These are phyloP conservation scores for Lysandra bellargus DNA, from an alignment of 2,888 invertebrate genomes.

Conservation along the genomic window DNA sequence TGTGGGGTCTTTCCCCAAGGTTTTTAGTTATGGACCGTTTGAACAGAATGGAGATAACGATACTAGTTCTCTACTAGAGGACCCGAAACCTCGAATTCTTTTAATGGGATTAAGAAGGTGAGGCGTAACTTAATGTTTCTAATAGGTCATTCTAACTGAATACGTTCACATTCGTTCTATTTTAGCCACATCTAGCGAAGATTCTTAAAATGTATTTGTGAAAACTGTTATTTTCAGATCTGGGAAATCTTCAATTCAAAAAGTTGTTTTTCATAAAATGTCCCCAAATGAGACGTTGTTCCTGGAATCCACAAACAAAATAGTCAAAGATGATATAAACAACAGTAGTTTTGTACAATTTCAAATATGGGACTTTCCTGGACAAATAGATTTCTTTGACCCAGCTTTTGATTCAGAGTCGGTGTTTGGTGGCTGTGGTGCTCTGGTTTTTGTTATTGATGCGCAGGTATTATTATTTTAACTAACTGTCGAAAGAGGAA, in stretches of 20 bases:
- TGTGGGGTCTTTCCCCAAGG: constrained; percentile 90
- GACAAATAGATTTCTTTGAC: constrained; percentile 99
- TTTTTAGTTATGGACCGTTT: constrained; percentile 94
- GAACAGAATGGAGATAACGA: constrained; percentile 89
- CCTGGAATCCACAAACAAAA: constrained; percentile 98
- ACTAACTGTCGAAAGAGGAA: neutral
- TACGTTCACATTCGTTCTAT: neutral
- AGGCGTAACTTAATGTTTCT: constrained; percentile 20
- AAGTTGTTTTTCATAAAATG: constrained; percentile 99
- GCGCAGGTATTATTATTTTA: constrained; percentile 84
- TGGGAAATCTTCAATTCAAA: constrained; percentile 99
- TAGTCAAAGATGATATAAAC: constrained; percentile 98
- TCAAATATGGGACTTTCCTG: constrained; percentile 99
- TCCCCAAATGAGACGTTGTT: constrained; percentile 99
- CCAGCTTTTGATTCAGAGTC: constrained; percentile 96
- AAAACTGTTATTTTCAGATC: constrained; percentile 83
- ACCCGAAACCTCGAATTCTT: constrained; percentile 95
- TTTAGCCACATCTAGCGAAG: neutral
- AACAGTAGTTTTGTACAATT: constrained; percentile 98
- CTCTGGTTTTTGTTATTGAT: constrained; percentile 99
- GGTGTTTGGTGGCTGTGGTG: constrained; percentile 98
- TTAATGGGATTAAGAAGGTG: constrained; percentile 96
- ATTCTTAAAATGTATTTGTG: constrained; percentile 8
- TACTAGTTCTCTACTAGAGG: constrained; percentile 81
- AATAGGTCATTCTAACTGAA: neutral